Evolutionary conservation across 2,888 invertebrate species (phyloP), one percentile per base, ranked within the genome.

Genomic region (Mythimna vitellina): DNA sequence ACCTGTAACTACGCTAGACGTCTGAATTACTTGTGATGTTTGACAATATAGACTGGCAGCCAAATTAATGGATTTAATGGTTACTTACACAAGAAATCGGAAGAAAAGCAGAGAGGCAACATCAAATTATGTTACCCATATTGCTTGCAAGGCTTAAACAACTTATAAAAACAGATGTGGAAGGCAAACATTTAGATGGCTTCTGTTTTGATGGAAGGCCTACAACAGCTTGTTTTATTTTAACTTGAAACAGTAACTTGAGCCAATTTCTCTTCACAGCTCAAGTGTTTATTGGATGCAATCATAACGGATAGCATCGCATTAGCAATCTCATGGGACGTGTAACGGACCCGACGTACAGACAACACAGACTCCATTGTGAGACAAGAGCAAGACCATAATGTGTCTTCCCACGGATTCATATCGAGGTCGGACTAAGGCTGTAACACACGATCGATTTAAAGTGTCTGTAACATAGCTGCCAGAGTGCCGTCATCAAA

Each of bases 341-440:
- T 71, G 70, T 86, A 86, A 83, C 83, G 84, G 78, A 77, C 77
- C 64, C 76, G 73, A 76, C 77, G 73, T 76, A 79, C 69, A 77
- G 76, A 83, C 46, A 46, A 84, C 82, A 84, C 78, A 79, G 82
- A 67, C 78, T 63, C 76, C 82, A 85, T 86, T 88, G 87, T 89
- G 82, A 76, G 83, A 70, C 76, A 70, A 86, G 84, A 87, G 81
- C 86, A n/a, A n/a, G 85, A 80, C 86, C 85, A 83, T 89, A 87
- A 86, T 85, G 82, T 78, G 81, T 73, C 93, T 93, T 93, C 93
- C 92, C 93, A 93, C 93, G 92, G 90, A 92, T 88, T 90, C 86
- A 75, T 90, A 92, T 91, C 90, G 92, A 91, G 93, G 93, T 85
- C 92, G 83, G 82, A 86, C 70, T 81, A 73, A 86, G 83, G 65